Evolutionary conservation across 2,113 vertebrate species (phyloP).

Genomic region (Leptodactylus fuscus): DNA sequence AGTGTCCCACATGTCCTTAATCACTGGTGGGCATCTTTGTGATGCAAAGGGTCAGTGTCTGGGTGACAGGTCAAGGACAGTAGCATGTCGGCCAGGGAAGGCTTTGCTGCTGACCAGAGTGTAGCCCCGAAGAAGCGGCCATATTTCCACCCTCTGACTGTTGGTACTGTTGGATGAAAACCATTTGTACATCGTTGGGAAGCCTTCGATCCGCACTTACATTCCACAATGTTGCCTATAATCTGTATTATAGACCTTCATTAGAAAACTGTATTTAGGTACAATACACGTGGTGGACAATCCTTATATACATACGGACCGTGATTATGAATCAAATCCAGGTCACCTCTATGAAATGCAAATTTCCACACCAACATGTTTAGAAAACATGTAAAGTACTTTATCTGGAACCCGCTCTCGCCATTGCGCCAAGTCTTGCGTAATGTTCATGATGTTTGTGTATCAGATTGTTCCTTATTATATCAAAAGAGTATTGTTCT

Average conservation of each 20-base stretch:
- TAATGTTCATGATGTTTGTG: not conserved
- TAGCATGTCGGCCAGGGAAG: too few species aligned
- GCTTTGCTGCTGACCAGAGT: too few species aligned
- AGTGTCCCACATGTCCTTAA: too few species aligned
- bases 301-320: not conserved
- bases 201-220: too few species aligned
- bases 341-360: not conserved
- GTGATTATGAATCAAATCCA: not conserved
- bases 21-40: too few species aligned
- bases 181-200: too few species aligned
- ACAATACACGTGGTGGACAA: not conserved
- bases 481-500: conserved; percentile 29
- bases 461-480: not conserved
- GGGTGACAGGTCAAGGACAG: too few species aligned
- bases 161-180: too few species aligned
- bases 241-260: not conserved
- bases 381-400: not conserved
- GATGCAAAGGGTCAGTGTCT: too few species aligned
- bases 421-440: not conserved
- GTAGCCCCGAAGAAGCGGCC: too few species aligned
- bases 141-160: too few species aligned
- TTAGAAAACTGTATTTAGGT: not conserved
- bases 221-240: too few species aligned
- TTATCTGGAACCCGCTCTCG: not conserved
- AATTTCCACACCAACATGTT: not conserved